A percentile compares a stretch with the other conserved stretches of the same genome.
phyloP scores from a whole-genome alignment of 2,113 vertebrate genomes.

The Rhynchomys soricoides region DNA sequence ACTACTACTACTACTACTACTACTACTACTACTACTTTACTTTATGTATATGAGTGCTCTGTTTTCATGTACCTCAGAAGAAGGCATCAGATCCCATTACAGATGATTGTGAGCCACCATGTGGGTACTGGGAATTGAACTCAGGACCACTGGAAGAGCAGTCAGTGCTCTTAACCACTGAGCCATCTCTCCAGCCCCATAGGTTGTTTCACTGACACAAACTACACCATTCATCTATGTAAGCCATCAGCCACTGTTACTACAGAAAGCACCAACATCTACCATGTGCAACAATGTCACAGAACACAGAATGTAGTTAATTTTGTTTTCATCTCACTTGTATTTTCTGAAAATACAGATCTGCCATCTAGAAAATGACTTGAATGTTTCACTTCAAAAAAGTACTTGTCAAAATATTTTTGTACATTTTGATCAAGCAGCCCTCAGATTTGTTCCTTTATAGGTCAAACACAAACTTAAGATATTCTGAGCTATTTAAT shows the following conservation, averaged over 20 bases:
- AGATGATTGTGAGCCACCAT: too few species aligned
- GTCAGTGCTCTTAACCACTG: too few species aligned
- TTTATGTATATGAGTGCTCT: too few species aligned
- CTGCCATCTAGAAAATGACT: conserved; percentile 38
- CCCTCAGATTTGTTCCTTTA: conserved; percentile 5
- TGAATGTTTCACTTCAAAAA: conserved; percentile 55
- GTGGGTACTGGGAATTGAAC: too few species aligned
- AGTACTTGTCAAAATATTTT: conserved; percentile 47
- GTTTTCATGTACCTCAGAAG: too few species aligned
- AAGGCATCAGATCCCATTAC: too few species aligned
- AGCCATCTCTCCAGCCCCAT: not conserved
- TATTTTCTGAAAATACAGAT: conserved; percentile 13
- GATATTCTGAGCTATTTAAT: not conserved
- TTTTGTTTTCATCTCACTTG: conserved; percentile 7
- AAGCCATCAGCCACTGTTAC: not conserved
- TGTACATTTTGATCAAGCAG: not conserved
- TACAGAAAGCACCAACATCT: not conserved
- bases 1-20: too few species aligned
- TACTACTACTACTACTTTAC: too few species aligned
- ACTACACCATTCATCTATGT: not conserved
- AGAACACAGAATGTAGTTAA: not conserved
- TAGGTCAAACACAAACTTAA: conserved; percentile 22
- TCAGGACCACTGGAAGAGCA: too few species aligned
- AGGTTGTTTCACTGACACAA: not conserved
- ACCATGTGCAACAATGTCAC: not conserved